phyloP scores from a whole-genome alignment of 2,797 vertebrate genomes.

The Gymnopithys bicolor region DNA sequence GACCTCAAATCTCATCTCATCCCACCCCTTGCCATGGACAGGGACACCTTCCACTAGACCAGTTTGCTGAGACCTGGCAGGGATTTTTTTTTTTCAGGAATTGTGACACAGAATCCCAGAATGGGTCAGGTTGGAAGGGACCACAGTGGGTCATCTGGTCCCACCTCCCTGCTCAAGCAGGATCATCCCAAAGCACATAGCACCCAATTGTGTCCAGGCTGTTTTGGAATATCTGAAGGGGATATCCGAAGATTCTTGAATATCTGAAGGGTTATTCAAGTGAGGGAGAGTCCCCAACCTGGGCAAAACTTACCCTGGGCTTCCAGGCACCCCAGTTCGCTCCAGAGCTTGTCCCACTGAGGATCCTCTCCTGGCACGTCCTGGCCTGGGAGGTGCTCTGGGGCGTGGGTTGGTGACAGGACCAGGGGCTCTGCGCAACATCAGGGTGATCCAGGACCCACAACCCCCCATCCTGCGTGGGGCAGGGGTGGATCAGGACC shows the following conservation, averaged over 20 bases:
- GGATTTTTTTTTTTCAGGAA: background rate
- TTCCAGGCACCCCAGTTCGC: background rate
- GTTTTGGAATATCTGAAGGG: background rate
- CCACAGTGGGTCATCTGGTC: background rate
- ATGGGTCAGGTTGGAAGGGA: background rate
- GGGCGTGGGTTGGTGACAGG: rapidly evolving
- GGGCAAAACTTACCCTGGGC: background rate
- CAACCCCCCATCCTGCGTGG: rapidly evolving
- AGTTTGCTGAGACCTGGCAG: background rate
- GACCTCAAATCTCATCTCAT: rapidly evolving
- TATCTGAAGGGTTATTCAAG: background rate
- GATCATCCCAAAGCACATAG: background rate
- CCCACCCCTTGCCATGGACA: background rate
- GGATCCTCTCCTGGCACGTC: rapidly evolving
- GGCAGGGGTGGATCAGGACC: background rate
- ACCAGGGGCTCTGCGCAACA: rapidly evolving
- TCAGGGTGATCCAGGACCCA: background rate
- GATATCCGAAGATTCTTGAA: background rate
- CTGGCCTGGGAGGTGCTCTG: background rate
- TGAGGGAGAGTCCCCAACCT: background rate
- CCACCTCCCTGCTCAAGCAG: background rate
- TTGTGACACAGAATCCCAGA: background rate
- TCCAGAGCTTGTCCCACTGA: background rate
- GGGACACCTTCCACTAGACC: background rate
- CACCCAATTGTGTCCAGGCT: background rate